These are phyloP conservation scores for Pegoplata infirma DNA, from an alignment of 2,888 invertebrate species.

Conservation along the genomic window DNA sequence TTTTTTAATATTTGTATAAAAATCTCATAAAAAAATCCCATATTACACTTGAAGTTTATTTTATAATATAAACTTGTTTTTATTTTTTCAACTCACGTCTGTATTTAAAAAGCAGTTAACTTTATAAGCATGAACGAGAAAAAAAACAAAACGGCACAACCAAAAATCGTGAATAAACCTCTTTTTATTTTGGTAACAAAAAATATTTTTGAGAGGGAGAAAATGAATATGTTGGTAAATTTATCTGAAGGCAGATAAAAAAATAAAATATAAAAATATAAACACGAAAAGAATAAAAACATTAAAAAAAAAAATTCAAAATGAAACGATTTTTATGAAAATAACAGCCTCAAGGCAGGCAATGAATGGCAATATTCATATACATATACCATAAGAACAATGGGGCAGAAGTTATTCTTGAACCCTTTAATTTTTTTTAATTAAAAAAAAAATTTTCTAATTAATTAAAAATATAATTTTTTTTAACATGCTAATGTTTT, in stretches of 20 bases:
- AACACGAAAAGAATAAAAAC: conserved; percentile 25
- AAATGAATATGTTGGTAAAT: neutral
- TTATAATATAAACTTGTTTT: neutral
- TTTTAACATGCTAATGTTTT: no score
- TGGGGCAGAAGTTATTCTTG: no score
- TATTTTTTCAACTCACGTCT: conserved; percentile 40
- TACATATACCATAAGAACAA: neutral
- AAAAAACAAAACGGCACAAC: conserved; percentile 5
- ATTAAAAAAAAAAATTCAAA: conserved; percentile 6
- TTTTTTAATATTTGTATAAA: neutral
- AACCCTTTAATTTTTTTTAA: no score
- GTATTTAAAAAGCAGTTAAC: conserved; percentile 38
- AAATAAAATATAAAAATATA: conserved; percentile 19
- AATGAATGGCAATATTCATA: neutral
- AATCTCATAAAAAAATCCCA: neutral
- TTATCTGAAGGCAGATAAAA: conserved; percentile 18
- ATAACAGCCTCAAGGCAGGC: conserved; percentile 39
- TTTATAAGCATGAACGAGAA: conserved; percentile 17
- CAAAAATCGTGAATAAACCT: conserved; percentile 25
- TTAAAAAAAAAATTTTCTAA: no score
- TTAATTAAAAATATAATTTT: no score
- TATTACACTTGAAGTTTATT: neutral
- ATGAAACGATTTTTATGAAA: conserved; percentile 37
- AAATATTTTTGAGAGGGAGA: neutral
- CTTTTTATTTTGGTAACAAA: neutral